Base-by-base conservation (phyloP, 2,888 invertebrate genomes). In the Acanthosepion pharaonis region DNA sequence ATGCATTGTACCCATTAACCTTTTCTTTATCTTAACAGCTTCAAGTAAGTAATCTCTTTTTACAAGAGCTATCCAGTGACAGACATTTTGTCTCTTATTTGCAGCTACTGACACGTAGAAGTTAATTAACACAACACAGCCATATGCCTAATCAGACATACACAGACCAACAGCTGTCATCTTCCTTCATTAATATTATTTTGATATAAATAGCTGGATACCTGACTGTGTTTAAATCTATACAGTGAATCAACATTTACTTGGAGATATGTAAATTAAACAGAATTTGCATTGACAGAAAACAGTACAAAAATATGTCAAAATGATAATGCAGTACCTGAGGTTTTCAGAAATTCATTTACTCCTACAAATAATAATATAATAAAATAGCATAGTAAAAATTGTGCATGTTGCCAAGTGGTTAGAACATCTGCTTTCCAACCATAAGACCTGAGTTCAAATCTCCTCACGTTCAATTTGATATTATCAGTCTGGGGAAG, bases 111-210 rank as follows among this genome's bases (percentile, higher is more conserved):
- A 33, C 18, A n/a, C 15, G 33, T 78, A 15, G 11, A n/a, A 11
- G 11, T n/a, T 78, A 78, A 78, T 78, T n/a, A 78, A 78, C 78
- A 78, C 8, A 78, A n/a, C n/a, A 3, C 15, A 33, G n/a, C n/a
- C 23, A 11, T 78, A 78, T n/a, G n/a, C 3, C n/a, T 78, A n/a
- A 78, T n/a, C 9, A 8, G 25, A 64, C 25, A 18, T 48, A 64
- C 51, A 49, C 11, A 11, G n/a, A 78, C 9, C 49, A 64, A 64
- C 64, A 49, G 48, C 94, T n/a, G 49, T 49, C 91, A 78, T 91
- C 48, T 91, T 25, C 93, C 94, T 94, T 92, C 23, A 5, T 59
- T 59, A 59, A 59, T 59, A 78, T n/a, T 78, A 78, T 78, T 78
- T 33, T 78, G 1, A 78, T 78, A 78, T n/a, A n/a, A 78, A 78